Percentiles rank a stretch among this genome's conserved stretches.
Evolutionary conservation across 2,113 vertebrate species (phyloP).

Genomic region (Solea senegalensis): DNA sequence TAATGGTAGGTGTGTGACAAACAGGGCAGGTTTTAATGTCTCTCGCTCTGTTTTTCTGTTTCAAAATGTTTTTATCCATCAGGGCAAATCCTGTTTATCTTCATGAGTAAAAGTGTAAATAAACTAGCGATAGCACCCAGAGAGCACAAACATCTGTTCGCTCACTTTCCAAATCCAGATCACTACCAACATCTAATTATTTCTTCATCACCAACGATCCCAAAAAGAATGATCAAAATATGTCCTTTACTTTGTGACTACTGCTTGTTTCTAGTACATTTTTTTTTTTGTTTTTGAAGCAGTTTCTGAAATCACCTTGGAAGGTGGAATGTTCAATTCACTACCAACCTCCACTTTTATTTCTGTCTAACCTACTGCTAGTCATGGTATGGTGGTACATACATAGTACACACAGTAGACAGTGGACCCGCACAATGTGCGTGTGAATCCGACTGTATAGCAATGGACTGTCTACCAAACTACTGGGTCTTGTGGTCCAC

Average conservation of each 20-base stretch:
- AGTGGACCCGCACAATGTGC: slow-evolving; percentile 38
- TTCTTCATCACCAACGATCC: too few relatives aligned
- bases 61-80: slow-evolving; percentile 11
- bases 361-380: slow-evolving; percentile 35
- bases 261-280: not conserved
- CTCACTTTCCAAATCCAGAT: too few relatives aligned
- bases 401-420: not conserved
- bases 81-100: slow-evolving; percentile 5
- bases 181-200: too few relatives aligned
- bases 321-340: slow-evolving; percentile 13
- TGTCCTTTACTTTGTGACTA: too few relatives aligned
- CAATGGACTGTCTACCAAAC: slow-evolving; percentile 51
- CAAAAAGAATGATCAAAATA: too few relatives aligned
- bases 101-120: not conserved
- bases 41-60: slow-evolving; percentile 10
- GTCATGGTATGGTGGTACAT: not conserved
- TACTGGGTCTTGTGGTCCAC: slow-evolving; percentile 36
- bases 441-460: slow-evolving; percentile 48
- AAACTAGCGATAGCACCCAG: too few relatives aligned
- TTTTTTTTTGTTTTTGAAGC: not conserved
- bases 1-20: slow-evolving; percentile 17
- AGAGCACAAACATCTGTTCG: too few relatives aligned
- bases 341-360: slow-evolving; percentile 29
- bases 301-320: slow-evolving; percentile 18
- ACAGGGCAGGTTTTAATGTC: slow-evolving; percentile 25